Percentiles rank a stretch among this genome's conserved stretches.
Conservation (phyloP, 2,113 vertebrate species). For the Macquaria australasica region DNA sequence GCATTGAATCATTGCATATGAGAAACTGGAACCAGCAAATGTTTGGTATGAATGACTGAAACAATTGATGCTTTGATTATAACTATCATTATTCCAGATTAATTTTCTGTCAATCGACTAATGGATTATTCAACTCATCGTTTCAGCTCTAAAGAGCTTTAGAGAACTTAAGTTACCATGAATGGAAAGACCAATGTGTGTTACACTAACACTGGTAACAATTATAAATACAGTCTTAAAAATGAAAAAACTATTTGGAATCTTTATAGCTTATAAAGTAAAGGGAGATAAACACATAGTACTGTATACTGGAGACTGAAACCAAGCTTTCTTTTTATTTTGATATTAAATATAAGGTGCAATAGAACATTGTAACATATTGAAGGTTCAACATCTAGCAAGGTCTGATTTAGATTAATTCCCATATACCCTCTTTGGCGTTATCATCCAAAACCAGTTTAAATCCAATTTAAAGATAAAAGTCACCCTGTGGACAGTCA, state of each 20-base stretch:
- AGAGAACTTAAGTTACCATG: neutral
- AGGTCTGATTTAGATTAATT: constrained; percentile 31
- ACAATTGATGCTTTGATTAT: neutral
- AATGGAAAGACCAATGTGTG: neutral
- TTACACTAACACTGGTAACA: neutral
- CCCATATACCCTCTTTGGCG: constrained; percentile 2
- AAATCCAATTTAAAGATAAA: constrained; percentile 51
- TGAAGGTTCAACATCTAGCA: constrained; percentile 15
- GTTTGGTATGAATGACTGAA: neutral
- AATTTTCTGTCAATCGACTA: neutral
- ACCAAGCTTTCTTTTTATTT: neutral
- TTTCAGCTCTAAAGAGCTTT: neutral
- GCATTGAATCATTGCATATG: neutral
- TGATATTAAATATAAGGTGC: neutral
- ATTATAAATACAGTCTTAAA: neutral
- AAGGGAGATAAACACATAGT: neutral
- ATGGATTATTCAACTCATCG: neutral
- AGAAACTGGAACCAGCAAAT: neutral
- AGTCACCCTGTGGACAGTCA: constrained; percentile 17
- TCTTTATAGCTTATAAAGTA: neutral
- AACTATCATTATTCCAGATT: neutral
- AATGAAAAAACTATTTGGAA: neutral
- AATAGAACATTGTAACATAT: constrained; percentile 6
- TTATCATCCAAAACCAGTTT: constrained; percentile 5
- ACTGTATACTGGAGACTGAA: neutral